phyloP scores from a whole-genome alignment of 2,113 vertebrate species.

The Terrapene triunguis region DNA sequence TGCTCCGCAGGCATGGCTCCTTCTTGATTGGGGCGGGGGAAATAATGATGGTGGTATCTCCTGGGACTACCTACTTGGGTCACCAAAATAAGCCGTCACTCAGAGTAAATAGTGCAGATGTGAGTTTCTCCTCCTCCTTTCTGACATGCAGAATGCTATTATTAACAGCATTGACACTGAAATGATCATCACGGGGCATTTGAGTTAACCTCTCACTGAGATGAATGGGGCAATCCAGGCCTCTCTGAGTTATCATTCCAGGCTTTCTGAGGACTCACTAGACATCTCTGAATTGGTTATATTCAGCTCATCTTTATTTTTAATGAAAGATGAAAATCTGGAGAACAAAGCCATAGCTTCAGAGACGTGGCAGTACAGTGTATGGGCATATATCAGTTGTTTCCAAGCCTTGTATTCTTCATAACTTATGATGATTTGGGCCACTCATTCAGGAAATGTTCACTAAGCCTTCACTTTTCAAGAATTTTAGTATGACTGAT shows the following conservation, averaged over 20 bases:
- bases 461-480: not conserved
- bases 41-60: not conserved
- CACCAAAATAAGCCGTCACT: not conserved
- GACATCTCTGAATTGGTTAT: not conserved
- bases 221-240: not conserved
- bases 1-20: not conserved
- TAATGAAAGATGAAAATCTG: not conserved
- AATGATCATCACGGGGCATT: not conserved
- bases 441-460: not conserved
- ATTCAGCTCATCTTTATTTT: not conserved
- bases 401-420: not conserved
- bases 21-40: not conserved
- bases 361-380: not conserved
- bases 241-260: not conserved
- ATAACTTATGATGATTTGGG: not conserved
- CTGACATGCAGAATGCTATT: not conserved
- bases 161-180: not conserved
- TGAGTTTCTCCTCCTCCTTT: not conserved
- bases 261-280: not conserved
- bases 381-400: not conserved
- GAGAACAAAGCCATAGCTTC: not conserved
- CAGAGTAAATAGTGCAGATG: not conserved
- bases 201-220: not conserved
- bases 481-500: not conserved
- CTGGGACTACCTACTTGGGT: not conserved